Evolutionary conservation across 2,888 invertebrate species (phyloP).

Genomic region (Cheilosia soror): DNA sequence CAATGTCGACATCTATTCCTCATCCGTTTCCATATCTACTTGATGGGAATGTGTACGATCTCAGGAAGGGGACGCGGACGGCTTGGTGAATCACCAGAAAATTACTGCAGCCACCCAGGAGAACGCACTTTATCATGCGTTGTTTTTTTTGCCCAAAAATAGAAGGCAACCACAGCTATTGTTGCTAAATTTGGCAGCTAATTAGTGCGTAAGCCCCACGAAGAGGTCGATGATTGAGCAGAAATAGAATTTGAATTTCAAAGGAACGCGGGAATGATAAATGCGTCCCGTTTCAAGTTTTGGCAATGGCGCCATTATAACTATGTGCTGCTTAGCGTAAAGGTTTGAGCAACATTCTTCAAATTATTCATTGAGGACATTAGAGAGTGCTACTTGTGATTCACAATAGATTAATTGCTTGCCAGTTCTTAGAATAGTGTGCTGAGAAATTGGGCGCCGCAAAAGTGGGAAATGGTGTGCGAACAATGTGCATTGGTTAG

Average conservation of each 20-base stretch:
- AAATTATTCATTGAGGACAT: constrained; percentile 63
- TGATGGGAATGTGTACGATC: constrained; percentile 12
- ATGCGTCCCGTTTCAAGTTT: constrained; percentile 48
- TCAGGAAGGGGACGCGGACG: background rate
- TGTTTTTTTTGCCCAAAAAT: constrained; percentile 29
- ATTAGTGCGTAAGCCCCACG: constrained; percentile 60
- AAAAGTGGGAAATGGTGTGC: background rate
- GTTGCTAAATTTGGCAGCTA: constrained; percentile 60
- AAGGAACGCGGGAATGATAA: constrained; percentile 55
- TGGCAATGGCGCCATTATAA: constrained; percentile 69
- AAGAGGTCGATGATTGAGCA: constrained; percentile 59
- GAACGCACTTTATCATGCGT: constrained; percentile 51
- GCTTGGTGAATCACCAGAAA: constrained; percentile 52
- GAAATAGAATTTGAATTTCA: constrained; percentile 54
- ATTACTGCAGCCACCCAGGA: constrained; percentile 41
- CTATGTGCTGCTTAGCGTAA: background rate
- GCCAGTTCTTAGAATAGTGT: constrained; percentile 19
- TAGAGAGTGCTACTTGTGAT: constrained; percentile 22
- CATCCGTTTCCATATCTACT: constrained; percentile 47
- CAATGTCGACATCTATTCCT: constrained; percentile 59
- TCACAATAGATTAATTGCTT: constrained; percentile 53
- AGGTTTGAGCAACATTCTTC: constrained; percentile 48
- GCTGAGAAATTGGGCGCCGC: constrained; percentile 43
- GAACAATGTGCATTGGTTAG: background rate
- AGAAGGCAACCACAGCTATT: constrained; percentile 40